These are phyloP conservation scores for Caranx ignobilis DNA, from an alignment of 2,113 vertebrate genomes.

Conservation along the genomic window DNA sequence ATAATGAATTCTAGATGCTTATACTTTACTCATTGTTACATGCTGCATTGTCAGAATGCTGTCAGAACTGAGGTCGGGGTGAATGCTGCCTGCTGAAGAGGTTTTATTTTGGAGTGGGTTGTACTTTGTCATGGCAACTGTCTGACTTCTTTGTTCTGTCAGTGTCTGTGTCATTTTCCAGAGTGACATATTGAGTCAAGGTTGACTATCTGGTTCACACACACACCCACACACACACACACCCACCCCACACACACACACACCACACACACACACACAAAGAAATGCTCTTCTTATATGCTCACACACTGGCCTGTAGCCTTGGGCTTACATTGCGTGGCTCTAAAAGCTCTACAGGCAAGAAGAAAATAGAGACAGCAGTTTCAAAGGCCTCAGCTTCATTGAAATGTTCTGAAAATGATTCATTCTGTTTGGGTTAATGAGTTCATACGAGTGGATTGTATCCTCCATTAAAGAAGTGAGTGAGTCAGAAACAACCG, in stretches of 20 bases:
- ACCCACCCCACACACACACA: slow-evolving; percentile 8
- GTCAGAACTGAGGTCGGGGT: background rate
- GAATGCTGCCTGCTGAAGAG: background rate
- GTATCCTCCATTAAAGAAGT: background rate
- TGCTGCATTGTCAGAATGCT: background rate
- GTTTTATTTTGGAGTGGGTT: background rate
- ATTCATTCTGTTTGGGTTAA: slow-evolving; percentile 2
- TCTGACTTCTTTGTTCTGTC: slow-evolving; percentile 29
- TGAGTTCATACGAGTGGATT: background rate
- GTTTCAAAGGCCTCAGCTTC: background rate
- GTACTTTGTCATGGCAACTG: background rate
- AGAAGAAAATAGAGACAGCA: background rate
- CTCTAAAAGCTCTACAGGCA: background rate
- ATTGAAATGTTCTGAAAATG: slow-evolving; percentile 11
- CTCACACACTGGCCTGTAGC: background rate
- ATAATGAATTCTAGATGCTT: background rate
- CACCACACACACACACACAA: background rate
- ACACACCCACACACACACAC: slow-evolving; percentile 3
- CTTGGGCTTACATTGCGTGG: slow-evolving; percentile 9
- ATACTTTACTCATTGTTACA: too few relatives aligned
- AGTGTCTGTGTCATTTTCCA: slow-evolving; percentile 6
- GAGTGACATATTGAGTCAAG: slow-evolving; percentile 4
- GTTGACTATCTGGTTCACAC: slow-evolving; percentile 62
- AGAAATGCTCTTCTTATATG: background rate
- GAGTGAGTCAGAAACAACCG: background rate